Evolutionary conservation across 2,113 vertebrate genomes (phyloP).

Genomic region (Vombatus ursinus): DNA sequence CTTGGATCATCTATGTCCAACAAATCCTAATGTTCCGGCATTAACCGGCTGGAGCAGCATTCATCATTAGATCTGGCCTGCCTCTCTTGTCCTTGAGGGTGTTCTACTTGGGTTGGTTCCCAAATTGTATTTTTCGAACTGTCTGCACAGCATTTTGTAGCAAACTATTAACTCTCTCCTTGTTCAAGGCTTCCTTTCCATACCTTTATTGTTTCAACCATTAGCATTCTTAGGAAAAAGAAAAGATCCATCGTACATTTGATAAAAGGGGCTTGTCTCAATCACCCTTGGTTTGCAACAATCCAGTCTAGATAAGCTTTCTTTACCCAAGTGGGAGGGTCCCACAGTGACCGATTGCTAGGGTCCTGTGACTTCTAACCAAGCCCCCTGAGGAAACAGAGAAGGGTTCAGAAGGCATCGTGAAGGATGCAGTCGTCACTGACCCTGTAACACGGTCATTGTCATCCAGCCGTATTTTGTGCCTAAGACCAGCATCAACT

Average conservation of each 20-base stretch:
- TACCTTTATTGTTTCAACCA: neutral
- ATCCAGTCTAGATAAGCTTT: neutral
- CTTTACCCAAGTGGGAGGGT: neutral
- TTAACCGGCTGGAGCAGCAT: neutral
- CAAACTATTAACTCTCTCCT: neutral
- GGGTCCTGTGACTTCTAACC: neutral
- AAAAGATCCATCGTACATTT: neutral
- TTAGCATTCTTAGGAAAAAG: neutral
- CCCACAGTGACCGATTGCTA: neutral
- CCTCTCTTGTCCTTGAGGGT: neutral
- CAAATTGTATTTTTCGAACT: neutral
- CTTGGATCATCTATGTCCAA: neutral
- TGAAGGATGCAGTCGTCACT: neutral
- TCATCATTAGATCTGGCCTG: neutral
- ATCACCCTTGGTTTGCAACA: neutral
- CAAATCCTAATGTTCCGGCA: neutral
- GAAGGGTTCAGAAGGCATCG: neutral
- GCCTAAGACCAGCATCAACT: neutral
- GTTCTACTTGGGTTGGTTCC: neutral
- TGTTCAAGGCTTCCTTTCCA: neutral
- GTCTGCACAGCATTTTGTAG: neutral
- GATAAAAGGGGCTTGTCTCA: neutral
- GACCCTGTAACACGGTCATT: neutral
- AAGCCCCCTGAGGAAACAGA: neutral
- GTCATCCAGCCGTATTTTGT: neutral